phyloP scores from a whole-genome alignment of 1,140 invertebrate genomes.

The Oedothorax gibbosus region DNA sequence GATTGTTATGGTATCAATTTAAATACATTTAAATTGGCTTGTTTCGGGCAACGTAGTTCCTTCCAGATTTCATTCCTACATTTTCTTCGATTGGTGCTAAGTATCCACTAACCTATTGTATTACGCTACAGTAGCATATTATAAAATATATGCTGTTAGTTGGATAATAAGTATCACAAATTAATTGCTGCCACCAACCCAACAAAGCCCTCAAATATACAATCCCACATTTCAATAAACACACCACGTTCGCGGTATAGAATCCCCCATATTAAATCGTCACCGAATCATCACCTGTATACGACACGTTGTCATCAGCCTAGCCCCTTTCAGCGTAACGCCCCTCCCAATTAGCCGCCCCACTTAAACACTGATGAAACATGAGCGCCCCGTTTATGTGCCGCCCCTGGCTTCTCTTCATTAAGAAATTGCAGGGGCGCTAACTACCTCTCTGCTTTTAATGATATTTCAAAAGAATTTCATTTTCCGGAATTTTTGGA shows the following conservation, averaged over 20 bases:
- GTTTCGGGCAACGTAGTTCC: too few relatives aligned
- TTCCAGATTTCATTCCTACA: too few relatives aligned
- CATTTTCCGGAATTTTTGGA: too few relatives aligned
- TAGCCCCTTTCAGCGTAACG: constrained; percentile 28
- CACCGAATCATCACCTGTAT: not conserved
- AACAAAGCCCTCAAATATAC: not conserved
- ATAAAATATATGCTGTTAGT: too few relatives aligned
- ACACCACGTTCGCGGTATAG: not conserved
- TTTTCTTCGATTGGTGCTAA: too few relatives aligned
- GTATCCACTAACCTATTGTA: too few relatives aligned
- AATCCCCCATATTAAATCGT: not conserved
- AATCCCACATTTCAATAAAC: not conserved
- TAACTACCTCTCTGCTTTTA: constrained; percentile 46
- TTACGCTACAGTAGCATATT: too few relatives aligned
- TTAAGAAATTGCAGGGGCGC: constrained; percentile 38
- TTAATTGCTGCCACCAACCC: not conserved
- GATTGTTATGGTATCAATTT: too few relatives aligned
- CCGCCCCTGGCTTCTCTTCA: constrained; percentile 21
- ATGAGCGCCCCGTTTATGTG: constrained; percentile 39
- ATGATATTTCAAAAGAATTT: constrained; percentile 24
- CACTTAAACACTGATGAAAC: constrained; percentile 57
- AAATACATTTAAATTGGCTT: too few relatives aligned
- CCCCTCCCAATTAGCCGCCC: constrained; percentile 35
- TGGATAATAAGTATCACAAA: too few relatives aligned
- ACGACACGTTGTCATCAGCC: not conserved